Evolutionary conservation across 2,888 invertebrate genomes (phyloP).

Genomic region (Dicyrtoma fusca): DNA sequence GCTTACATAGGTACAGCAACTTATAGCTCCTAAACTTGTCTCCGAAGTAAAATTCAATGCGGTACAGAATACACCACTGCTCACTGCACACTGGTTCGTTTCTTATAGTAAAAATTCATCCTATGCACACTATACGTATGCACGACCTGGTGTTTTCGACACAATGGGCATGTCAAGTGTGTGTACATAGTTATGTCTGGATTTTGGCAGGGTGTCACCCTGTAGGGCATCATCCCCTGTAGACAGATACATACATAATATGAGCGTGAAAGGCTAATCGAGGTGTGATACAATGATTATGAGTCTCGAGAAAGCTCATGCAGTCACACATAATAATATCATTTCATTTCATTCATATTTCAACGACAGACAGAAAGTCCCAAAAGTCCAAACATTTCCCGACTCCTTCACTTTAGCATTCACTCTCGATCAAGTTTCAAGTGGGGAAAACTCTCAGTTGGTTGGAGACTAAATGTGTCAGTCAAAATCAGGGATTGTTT

Average conservation of each 20-base stretch:
- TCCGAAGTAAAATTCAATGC: no score
- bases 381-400: constrained; percentile 19
- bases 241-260: neutral
- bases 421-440: constrained; percentile 35
- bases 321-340: constrained; percentile 12
- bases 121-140: no score
- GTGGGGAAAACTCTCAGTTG: constrained; percentile 46
- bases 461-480: constrained; percentile 42
- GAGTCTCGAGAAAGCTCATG: constrained; percentile 9
- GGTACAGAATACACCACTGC: no score
- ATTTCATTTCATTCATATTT: constrained; percentile 17
- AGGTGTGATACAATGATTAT: constrained; percentile 27
- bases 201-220: constrained; percentile 1
- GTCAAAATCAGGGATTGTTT: constrained; percentile 45
- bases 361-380: constrained; percentile 18
- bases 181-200: no score
- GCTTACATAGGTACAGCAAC: no score
- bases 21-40: no score
- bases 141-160: no score
- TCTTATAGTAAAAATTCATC: no score
- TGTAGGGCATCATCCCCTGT: neutral
- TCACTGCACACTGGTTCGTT: no score
- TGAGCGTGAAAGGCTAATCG: constrained; percentile 18
- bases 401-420: constrained; percentile 19
- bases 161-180: no score